These are phyloP conservation scores for Upupa epops DNA, from an alignment of 2,113 vertebrate species.

Conservation along the genomic window DNA sequence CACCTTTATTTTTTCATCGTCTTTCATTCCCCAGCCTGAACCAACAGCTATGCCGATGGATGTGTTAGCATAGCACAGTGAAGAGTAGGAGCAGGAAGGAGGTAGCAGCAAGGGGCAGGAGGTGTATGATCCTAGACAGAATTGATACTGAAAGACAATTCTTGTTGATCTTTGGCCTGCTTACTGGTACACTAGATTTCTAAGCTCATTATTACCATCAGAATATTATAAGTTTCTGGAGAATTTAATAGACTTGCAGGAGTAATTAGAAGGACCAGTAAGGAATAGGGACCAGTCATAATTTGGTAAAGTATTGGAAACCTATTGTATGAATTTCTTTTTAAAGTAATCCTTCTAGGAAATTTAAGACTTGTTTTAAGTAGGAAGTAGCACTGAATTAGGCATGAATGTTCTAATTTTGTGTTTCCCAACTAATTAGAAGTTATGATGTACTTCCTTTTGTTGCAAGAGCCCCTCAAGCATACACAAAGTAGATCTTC, in stretches of 20 bases:
- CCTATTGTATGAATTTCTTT: background rate
- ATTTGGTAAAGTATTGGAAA: background rate
- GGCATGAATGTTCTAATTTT: background rate
- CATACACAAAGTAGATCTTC: background rate
- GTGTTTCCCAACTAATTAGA: background rate
- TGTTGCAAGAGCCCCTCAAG: background rate
- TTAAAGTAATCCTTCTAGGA: background rate
- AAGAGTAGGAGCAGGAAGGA: background rate
- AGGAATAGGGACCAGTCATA: background rate
- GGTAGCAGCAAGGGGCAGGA: background rate
- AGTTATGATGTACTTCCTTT: background rate
- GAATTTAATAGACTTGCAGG: background rate
- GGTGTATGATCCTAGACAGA: background rate
- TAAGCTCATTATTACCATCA: background rate
- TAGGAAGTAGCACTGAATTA: background rate
- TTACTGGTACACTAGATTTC: background rate
- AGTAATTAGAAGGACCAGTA: background rate
- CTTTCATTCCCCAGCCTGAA: background rate
- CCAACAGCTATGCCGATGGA: rapidly evolving
- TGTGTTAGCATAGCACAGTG: background rate
- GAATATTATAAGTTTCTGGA: background rate
- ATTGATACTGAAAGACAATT: background rate
- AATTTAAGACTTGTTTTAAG: background rate
- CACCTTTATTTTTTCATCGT: background rate
- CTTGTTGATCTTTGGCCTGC: background rate